A percentile compares a stretch with the other conserved stretches of the same genome.
These are phyloP conservation scores for Drosophila subquinaria DNA, from an alignment of 2,888 invertebrate genomes.

Conservation along the genomic window DNA sequence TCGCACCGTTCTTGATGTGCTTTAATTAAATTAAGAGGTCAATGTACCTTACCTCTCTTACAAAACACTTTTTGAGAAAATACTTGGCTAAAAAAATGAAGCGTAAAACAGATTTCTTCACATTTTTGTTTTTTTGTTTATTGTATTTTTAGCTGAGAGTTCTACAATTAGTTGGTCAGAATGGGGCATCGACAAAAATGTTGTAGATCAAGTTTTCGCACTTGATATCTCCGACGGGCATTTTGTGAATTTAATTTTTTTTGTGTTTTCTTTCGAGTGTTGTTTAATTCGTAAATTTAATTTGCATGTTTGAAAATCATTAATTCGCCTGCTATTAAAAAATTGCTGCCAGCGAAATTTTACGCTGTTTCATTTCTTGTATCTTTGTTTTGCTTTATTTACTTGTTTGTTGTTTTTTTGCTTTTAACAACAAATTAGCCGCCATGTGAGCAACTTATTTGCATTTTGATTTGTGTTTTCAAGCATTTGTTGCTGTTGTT, in stretches of 20 bases:
- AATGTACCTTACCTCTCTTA: slow-evolving; percentile 53
- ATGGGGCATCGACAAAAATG: slow-evolving; percentile 31
- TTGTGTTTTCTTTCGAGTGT: slow-evolving; percentile 33
- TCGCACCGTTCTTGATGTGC: slow-evolving; percentile 45
- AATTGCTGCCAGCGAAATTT: slow-evolving; percentile 56
- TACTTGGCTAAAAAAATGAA: slow-evolving; percentile 7
- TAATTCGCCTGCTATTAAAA: slow-evolving; percentile 61
- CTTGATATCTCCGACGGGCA: slow-evolving; percentile 39
- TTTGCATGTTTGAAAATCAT: slow-evolving; percentile 70
- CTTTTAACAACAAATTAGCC: slow-evolving; percentile 49
- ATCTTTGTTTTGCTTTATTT: slow-evolving; percentile 16
- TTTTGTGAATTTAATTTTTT: slow-evolving; percentile 26
- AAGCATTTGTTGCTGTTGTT: slow-evolving; percentile 13
- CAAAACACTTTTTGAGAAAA: slow-evolving; percentile 31
- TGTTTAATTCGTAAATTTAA: slow-evolving; percentile 52
- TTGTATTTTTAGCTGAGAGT: slow-evolving; percentile 38
- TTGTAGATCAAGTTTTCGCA: slow-evolving; percentile 57
- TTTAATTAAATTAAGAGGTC: slow-evolving; percentile 73
- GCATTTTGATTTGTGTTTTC: slow-evolving; percentile 48
- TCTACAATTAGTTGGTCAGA: slow-evolving; percentile 55
- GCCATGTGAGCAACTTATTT: slow-evolving; percentile 51
- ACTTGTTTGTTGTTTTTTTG: slow-evolving; percentile 5
- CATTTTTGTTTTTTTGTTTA: slow-evolving; percentile 3
- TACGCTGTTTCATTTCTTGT: slow-evolving; percentile 43
- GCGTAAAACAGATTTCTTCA: slow-evolving; percentile 23